Evolutionary conservation across 2,888 invertebrate species (phyloP).

Genomic region (Synergus umbraculus): DNA sequence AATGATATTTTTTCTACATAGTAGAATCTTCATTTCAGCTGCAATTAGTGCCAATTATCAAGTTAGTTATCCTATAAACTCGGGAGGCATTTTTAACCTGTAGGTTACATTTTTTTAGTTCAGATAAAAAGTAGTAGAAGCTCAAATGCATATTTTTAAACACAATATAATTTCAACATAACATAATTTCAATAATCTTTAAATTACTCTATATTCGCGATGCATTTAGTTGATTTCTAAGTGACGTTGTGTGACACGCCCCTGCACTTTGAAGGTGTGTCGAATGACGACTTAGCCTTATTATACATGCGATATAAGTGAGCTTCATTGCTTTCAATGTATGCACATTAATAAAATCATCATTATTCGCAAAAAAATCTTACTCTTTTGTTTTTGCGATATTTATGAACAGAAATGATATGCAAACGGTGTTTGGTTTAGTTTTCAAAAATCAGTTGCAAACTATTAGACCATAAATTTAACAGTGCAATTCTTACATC

Average conservation of each 20-base stretch:
- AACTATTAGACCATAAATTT: background rate
- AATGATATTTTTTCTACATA: background rate
- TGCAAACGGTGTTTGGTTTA: background rate
- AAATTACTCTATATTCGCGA: constrained; percentile 19
- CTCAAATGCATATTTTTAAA: background rate
- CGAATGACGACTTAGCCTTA: constrained; percentile 36
- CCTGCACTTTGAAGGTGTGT: constrained; percentile 47
- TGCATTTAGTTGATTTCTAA: constrained; percentile 34
- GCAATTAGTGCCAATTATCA: background rate
- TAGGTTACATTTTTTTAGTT: background rate
- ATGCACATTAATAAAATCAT: constrained; percentile 21
- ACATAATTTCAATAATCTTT: constrained; percentile 21
- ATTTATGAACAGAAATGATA: background rate
- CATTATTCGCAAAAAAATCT: constrained; percentile 4
- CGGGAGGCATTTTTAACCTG: background rate
- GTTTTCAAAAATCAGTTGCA: background rate
- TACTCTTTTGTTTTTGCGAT: background rate
- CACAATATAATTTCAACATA: background rate
- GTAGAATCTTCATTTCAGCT: background rate
- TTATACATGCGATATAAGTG: constrained; percentile 24
- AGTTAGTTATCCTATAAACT: background rate
- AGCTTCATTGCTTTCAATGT: background rate
- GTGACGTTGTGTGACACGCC: constrained; percentile 43
- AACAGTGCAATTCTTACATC: background rate
- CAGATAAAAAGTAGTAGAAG: too few species aligned